These are phyloP conservation scores for Sogatella furcifera DNA, from an alignment of 1,140 invertebrate genomes.

Conservation along the genomic window DNA sequence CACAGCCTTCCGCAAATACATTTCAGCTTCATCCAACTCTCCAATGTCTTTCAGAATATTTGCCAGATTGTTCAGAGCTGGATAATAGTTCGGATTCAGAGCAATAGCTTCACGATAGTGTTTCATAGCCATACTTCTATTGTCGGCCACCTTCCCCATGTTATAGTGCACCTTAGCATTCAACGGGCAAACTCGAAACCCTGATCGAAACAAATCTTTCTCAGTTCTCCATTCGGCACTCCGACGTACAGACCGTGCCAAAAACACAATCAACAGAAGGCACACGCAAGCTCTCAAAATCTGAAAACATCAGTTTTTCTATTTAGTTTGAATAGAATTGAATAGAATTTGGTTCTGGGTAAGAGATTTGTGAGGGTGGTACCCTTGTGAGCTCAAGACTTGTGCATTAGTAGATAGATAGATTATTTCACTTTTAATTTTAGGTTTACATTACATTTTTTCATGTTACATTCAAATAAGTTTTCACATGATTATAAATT, in stretches of 20 bases:
- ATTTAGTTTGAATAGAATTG: background rate
- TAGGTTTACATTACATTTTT: no score
- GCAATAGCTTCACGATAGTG: slow-evolving; percentile 72
- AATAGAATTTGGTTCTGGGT: no score
- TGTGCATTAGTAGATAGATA: no score
- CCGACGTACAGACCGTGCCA: slow-evolving; percentile 44
- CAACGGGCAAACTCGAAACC: slow-evolving; percentile 60
- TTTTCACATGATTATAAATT: no score
- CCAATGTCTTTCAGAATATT: slow-evolving; percentile 79
- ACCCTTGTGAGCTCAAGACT: no score
- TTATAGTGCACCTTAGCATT: slow-evolving; percentile 98
- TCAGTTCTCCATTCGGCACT: slow-evolving; percentile 72
- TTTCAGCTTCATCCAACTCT: slow-evolving; percentile 60
- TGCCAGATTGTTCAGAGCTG: slow-evolving; percentile 94
- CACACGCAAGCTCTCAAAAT: no score
- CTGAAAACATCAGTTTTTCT: no score
- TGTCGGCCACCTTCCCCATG: slow-evolving; percentile 59
- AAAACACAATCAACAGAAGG: background rate
- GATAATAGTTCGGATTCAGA: slow-evolving; percentile 83
- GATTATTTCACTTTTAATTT: no score
- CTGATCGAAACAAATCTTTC: slow-evolving; percentile 57
- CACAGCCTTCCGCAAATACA: slow-evolving; percentile 61
- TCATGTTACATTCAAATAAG: no score
- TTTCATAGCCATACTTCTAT: slow-evolving; percentile 48
- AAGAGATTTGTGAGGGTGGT: no score